Evolutionary conservation across 2,113 vertebrate species (phyloP).

Genomic region (Pluvialis apricaria): DNA sequence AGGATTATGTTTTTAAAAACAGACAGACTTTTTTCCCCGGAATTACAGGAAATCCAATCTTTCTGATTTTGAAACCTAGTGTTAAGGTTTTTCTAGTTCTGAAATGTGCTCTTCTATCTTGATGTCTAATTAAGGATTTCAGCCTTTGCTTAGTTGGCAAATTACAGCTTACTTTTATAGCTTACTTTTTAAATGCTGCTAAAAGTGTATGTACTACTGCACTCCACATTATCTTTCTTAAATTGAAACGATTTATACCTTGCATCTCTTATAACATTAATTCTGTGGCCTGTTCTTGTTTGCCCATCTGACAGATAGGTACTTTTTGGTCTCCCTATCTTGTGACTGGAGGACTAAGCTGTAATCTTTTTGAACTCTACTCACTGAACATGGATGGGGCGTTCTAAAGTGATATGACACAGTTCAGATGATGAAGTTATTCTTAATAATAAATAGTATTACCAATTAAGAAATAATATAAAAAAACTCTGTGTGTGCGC

Average conservation of each 20-base stretch:
- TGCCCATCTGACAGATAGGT: not conserved
- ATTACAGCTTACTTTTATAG: not conserved
- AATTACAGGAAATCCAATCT: not conserved
- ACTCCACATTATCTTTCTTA: not conserved
- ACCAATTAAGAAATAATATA: not conserved
- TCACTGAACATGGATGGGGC: not conserved
- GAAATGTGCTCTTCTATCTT: not conserved
- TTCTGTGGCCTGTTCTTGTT: not conserved
- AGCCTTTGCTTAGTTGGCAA: not conserved
- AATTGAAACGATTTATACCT: not conserved
- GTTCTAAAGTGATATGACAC: not conserved
- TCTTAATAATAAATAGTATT: not conserved
- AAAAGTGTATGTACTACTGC: not conserved
- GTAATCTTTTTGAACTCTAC: not conserved
- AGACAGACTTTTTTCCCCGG: not conserved
- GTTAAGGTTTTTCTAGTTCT: not conserved
- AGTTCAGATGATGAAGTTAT: not conserved
- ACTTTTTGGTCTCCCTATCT: not conserved
- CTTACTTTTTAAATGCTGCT: not conserved
- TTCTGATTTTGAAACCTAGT: not conserved
- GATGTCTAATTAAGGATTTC: not conserved
- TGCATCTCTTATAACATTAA: not conserved
- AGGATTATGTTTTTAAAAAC: not conserved
- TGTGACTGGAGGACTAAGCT: not conserved
- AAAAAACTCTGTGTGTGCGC: not conserved